Conservation (phyloP, 2,888 invertebrate genomes). For the Idaea biselata region DNA sequence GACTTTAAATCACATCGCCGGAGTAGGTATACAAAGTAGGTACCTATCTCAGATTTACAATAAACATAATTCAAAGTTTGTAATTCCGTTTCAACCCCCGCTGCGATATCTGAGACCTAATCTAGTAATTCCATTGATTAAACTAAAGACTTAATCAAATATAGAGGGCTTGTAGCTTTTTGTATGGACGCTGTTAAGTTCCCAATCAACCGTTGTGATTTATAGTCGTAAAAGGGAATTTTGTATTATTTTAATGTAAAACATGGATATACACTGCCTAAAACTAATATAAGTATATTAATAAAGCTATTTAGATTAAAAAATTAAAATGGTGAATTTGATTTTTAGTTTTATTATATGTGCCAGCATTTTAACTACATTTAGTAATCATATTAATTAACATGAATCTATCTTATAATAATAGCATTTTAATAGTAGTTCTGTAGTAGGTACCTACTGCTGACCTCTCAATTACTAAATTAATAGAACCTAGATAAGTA, state of each 20-base stretch:
- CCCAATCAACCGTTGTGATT: neutral
- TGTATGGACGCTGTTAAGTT: neutral
- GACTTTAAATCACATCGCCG: neutral
- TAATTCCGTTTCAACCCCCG: neutral
- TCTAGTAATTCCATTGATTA: neutral
- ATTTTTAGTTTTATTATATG: no score
- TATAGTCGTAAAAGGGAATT: neutral
- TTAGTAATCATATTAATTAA: no score
- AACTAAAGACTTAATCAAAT: neutral
- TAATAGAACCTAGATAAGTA: no score
- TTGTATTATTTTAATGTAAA: neutral
- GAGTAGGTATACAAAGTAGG: neutral
- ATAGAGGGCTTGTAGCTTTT: neutral
- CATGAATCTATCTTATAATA: no score
- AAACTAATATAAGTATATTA: no score
- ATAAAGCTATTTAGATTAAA: no score
- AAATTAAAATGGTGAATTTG: no score
- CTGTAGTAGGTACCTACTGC: no score
- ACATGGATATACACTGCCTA: no score
- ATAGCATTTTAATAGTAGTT: no score
- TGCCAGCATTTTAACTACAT: no score
- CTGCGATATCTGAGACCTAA: neutral
- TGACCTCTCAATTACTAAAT: no score
- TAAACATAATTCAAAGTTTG: neutral
- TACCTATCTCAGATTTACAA: neutral